phyloP scores from a whole-genome alignment of 1,140 invertebrate species.

The Drosophila nigromelanica region DNA sequence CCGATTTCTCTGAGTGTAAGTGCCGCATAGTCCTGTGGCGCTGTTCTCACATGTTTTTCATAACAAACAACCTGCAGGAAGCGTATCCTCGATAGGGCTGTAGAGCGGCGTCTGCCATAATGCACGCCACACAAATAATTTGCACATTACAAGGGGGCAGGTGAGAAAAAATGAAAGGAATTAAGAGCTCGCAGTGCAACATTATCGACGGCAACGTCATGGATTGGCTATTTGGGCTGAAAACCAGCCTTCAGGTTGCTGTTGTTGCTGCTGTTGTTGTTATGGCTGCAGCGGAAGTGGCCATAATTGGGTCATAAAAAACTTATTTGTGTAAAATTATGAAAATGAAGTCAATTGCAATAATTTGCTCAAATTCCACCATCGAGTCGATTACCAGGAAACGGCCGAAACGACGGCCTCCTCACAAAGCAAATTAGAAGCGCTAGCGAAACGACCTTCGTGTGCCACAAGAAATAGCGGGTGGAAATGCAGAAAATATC shows the following conservation, averaged over 20 bases:
- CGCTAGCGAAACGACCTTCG: slow-evolving; percentile 23
- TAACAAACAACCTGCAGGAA: slow-evolving; percentile 49
- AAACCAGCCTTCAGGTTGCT: too few relatives aligned
- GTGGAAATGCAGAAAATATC: slow-evolving; percentile 26
- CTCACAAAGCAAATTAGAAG: slow-evolving; percentile 12
- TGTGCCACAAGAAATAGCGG: slow-evolving; percentile 7
- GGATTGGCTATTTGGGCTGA: slow-evolving; percentile 11
- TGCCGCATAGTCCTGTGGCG: neutral
- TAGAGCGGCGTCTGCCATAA: slow-evolving; percentile 29
- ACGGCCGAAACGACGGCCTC: slow-evolving; percentile 10
- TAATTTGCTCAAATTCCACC: slow-evolving; percentile 62
- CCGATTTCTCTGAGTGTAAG: too few relatives aligned
- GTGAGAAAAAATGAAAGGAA: slow-evolving; percentile 53
- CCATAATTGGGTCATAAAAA: slow-evolving; percentile 77
- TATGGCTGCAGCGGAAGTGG: slow-evolving; percentile 41
- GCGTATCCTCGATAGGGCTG: slow-evolving; percentile 10
- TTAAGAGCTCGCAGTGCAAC: slow-evolving; percentile 13
- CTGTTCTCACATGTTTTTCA: slow-evolving; percentile 55
- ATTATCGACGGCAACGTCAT: slow-evolving; percentile 17
- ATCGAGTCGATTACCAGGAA: slow-evolving; percentile 63
- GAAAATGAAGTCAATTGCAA: slow-evolving; percentile 79
- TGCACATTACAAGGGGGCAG: slow-evolving; percentile 62
- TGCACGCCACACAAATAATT: slow-evolving; percentile 66
- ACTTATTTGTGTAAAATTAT: slow-evolving; percentile 80
- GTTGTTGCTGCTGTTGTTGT: slow-evolving; percentile 7